Percentiles rank a stretch among this genome's conserved stretches.
phyloP scores from a whole-genome alignment of 2,888 invertebrate species.

The Agrotis exclamationis region DNA sequence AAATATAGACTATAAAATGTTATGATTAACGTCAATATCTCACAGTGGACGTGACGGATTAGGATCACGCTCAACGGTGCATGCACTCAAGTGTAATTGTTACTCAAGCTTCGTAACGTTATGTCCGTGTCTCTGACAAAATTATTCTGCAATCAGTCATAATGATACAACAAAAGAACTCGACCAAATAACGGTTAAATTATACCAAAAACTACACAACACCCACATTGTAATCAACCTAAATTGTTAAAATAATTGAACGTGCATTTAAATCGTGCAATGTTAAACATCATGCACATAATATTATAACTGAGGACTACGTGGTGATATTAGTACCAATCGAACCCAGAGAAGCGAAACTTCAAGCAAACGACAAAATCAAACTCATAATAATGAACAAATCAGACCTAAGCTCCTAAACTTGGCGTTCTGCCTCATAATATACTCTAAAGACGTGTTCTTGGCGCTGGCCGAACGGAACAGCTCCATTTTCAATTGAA shows the following conservation, averaged over 20 bases:
- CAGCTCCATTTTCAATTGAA: conserved; percentile 88
- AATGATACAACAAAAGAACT: conserved; percentile 45
- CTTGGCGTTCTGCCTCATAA: conserved; percentile 89
- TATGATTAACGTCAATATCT: conserved; percentile 39
- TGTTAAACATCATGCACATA: conserved; percentile 53
- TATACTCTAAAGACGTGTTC: conserved; percentile 88
- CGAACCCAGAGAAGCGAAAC: conserved; percentile 70
- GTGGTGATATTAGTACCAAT: conserved; percentile 71
- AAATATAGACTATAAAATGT: conserved; percentile 71
- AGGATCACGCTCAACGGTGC: conserved; percentile 39
- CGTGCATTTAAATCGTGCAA: conserved; percentile 57
- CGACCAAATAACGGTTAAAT: conserved; percentile 48
- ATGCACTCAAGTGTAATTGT: conserved; percentile 50
- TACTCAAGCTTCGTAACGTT: conserved; percentile 47
- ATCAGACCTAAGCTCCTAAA: conserved; percentile 90
- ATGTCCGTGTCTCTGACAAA: conserved; percentile 26
- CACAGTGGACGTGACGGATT: conserved; percentile 19
- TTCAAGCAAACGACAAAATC: conserved; percentile 75
- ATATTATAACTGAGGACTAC: conserved; percentile 32
- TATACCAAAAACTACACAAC: conserved; percentile 54
- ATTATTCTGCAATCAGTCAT: conserved; percentile 30
- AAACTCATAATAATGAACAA: conserved; percentile 76
- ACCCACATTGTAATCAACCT: conserved; percentile 41
- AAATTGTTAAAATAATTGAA: conserved; percentile 44
- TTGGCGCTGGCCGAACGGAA: conserved; percentile 89